phyloP scores from a whole-genome alignment of 2,888 invertebrate genomes.

The Stratiomys singularior region DNA sequence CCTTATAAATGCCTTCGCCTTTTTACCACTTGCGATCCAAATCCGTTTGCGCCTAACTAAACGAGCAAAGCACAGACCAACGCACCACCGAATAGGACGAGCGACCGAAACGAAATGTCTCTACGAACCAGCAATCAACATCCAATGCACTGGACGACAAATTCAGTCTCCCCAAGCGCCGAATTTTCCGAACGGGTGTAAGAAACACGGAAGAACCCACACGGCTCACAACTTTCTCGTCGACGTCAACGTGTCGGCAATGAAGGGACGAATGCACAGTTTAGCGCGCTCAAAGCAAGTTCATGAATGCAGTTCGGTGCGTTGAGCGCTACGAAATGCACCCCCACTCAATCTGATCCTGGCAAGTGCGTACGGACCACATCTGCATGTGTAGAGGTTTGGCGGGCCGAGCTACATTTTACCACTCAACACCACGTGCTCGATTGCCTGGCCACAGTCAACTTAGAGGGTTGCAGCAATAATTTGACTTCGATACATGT shows the following conservation, averaged over 20 bases:
- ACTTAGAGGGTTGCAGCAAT: neutral
- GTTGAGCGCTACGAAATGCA: neutral
- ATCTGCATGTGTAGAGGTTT: neutral
- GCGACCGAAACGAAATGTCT: neutral
- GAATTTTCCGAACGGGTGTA: neutral
- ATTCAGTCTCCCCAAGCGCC: neutral
- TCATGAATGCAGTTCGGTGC: neutral
- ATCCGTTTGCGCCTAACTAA: neutral
- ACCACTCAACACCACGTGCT: neutral
- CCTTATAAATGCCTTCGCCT: too few species aligned
- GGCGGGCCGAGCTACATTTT: too few species aligned
- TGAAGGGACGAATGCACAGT: neutral
- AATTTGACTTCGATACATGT: neutral
- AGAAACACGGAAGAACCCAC: too few species aligned
- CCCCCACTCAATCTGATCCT: slow-evolving; percentile 7
- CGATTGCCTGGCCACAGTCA: too few species aligned
- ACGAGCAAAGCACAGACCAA: neutral
- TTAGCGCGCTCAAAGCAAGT: neutral
- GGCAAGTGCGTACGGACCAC: slow-evolving; percentile 2
- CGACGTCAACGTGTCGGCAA: neutral
- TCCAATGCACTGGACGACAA: too few species aligned
- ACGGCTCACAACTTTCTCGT: neutral
- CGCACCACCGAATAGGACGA: neutral
- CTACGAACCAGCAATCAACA: neutral
- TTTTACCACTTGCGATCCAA: too few species aligned